Evolutionary conservation across 2,113 vertebrate genomes (phyloP).

Genomic region (Arothron firmamentum): DNA sequence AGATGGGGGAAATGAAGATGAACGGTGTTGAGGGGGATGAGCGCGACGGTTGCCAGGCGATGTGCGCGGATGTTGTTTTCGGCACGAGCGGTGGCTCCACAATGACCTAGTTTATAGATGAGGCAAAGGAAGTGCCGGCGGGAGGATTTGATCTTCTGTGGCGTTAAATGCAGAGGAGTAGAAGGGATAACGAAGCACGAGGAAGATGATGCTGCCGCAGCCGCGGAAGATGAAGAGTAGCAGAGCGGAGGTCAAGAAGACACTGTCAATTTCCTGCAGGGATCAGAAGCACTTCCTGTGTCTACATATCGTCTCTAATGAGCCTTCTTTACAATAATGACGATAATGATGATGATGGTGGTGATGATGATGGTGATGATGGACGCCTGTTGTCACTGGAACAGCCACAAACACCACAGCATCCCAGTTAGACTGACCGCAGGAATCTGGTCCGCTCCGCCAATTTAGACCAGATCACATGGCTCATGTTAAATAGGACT

Average conservation of each 20-base stretch:
- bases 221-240: no score
- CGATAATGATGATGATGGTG: slow-evolving; percentile 13
- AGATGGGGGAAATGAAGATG: slow-evolving; percentile 16
- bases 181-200: no score
- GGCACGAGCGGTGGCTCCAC: slow-evolving; percentile 60
- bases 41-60: slow-evolving; percentile 46
- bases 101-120: slow-evolving; percentile 72
- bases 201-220: no score
- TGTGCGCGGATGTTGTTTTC: slow-evolving; percentile 54
- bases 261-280: background rate
- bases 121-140: slow-evolving; percentile 11
- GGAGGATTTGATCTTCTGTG: no score
- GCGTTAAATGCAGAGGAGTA: no score
- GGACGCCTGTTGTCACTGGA: slow-evolving; percentile 19
- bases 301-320: slow-evolving; percentile 4
- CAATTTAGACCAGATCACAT: no score
- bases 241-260: no score
- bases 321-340: slow-evolving; percentile 32
- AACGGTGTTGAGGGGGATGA: slow-evolving; percentile 12
- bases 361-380: slow-evolving; percentile 19
- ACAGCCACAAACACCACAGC: background rate
- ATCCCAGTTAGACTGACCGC: background rate
- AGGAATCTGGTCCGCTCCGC: background rate
- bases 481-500: no score
- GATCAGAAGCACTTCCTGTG: background rate